phyloP scores from a whole-genome alignment of 2,888 invertebrate genomes.

The Tetramorium bicarinatum region DNA sequence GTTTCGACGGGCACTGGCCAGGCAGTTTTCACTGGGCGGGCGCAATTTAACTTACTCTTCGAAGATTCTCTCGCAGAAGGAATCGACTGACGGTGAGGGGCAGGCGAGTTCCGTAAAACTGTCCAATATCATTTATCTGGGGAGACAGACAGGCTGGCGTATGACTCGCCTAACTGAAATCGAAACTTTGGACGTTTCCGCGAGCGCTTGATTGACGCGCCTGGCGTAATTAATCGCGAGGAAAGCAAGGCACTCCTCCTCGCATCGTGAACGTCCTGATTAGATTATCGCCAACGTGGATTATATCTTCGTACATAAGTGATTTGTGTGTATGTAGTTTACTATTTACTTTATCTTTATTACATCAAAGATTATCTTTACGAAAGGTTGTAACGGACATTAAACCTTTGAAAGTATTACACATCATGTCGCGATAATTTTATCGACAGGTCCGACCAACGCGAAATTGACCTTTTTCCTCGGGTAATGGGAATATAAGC shows the following conservation, averaged over 20 bases:
- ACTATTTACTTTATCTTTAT: neutral
- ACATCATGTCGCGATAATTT: slow-evolving; percentile 12
- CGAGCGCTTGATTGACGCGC: slow-evolving; percentile 41
- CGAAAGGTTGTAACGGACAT: neutral
- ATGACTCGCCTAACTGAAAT: slow-evolving; percentile 68
- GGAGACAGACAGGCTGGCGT: slow-evolving; percentile 63
- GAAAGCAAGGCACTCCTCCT: neutral
- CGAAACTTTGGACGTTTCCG: slow-evolving; percentile 52
- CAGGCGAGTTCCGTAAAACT: slow-evolving; percentile 61
- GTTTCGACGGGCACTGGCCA: slow-evolving; percentile 34
- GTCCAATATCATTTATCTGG: slow-evolving; percentile 73
- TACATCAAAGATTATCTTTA: neutral
- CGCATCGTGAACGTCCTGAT: slow-evolving; percentile 7
- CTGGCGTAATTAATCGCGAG: slow-evolving; percentile 41
- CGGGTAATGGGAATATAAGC: slow-evolving; percentile 25
- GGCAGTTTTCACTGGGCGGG: slow-evolving; percentile 28
- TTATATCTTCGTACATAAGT: neutral
- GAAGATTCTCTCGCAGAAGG: slow-evolving; percentile 31
- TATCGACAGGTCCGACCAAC: neutral
- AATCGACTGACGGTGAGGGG: neutral
- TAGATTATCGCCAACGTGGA: neutral
- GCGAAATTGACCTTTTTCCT: slow-evolving; percentile 9
- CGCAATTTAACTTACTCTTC: slow-evolving; percentile 50
- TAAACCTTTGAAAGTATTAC: neutral
- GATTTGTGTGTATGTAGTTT: neutral